These are phyloP conservation scores for Torymus texanus DNA, from an alignment of 2,888 invertebrate species.

Conservation along the genomic window DNA sequence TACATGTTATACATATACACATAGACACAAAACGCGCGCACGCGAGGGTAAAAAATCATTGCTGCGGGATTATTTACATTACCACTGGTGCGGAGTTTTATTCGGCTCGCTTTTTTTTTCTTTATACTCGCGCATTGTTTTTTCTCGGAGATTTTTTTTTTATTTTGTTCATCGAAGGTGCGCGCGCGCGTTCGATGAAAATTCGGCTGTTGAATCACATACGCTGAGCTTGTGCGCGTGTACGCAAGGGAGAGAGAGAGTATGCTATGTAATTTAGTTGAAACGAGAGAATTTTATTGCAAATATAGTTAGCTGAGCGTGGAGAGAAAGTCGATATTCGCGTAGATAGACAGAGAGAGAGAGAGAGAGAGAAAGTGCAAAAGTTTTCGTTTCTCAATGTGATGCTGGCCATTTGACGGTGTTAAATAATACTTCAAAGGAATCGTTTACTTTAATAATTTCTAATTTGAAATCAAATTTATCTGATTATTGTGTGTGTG, in stretches of 20 bases:
- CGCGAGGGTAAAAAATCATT: slow-evolving; percentile 35
- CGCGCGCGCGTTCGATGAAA: background rate
- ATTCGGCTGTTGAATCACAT: background rate
- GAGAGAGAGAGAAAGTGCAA: background rate
- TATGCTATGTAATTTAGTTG: slow-evolving; percentile 28
- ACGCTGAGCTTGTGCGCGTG: too few relatives aligned
- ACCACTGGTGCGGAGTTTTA: slow-evolving; percentile 21
- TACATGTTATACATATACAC: background rate
- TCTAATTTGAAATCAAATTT: too few relatives aligned
- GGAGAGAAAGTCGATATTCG: slow-evolving; percentile 21
- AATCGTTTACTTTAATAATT: too few relatives aligned
- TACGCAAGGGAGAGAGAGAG: background rate
- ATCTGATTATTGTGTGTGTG: too few relatives aligned
- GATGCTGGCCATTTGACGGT: background rate
- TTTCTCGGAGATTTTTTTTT: slow-evolving; percentile 1
- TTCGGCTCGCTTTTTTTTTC: slow-evolving; percentile 2
- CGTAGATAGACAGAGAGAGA: background rate
- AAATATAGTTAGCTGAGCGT: slow-evolving; percentile 4
- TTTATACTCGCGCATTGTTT: background rate
- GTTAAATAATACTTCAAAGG: too few relatives aligned
- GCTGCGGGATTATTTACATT: slow-evolving; percentile 48
- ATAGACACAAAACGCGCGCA: too few relatives aligned
- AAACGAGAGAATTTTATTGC: slow-evolving; percentile 32
- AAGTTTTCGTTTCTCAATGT: background rate
- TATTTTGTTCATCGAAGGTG: slow-evolving; percentile 9